Base-by-base conservation (phyloP, 2,113 vertebrate genomes). In the Phalacrocorax brasilianus region DNA sequence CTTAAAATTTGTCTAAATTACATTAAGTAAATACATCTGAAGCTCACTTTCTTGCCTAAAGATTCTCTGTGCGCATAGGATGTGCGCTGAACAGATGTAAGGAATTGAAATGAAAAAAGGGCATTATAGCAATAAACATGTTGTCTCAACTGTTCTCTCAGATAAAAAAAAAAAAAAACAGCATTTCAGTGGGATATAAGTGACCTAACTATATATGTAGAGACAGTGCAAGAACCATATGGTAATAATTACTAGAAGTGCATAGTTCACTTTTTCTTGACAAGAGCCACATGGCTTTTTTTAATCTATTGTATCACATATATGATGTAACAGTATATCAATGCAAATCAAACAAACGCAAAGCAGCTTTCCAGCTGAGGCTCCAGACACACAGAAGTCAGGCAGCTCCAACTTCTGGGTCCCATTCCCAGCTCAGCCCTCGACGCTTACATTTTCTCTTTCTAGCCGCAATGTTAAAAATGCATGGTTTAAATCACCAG, bases 231-330 rank as follows among this genome's bases (percentile, higher is more conserved):
- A 91, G 82, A 87, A 76, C 93, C 96, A 94, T 93, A 91, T 96
- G 97, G 94, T 71, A 86, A 92, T 96, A 56, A 88, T 98, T 97
- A 97, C 90, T 93, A 90, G 93, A 97, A 89, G 52, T 61, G 66
- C 95, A 92, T 95, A 96, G 97, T 97, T 97, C 94, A 88, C 95
- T 75, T 85, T 97, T 96, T 97, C 87, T 92, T 97, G 96, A 97
- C 91, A 95, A 97, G 97, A 97, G 79, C 95, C 98, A 98, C 97
- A 98, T 97, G 97, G 92, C 50, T 92, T 94, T 93, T 92, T 95
- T 89, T 93, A 96, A 96, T 97, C 96, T 97, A 94, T 96, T 97
- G 87, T 97, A 97, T 96, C 95, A 97, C 92, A 89, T 97, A 83
- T 95, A 97, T 97, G 96, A 97, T 96, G 74, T 97, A 97, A 97